Conservation (phyloP, 2,888 invertebrate genomes). For the Cistogaster globosa region DNA sequence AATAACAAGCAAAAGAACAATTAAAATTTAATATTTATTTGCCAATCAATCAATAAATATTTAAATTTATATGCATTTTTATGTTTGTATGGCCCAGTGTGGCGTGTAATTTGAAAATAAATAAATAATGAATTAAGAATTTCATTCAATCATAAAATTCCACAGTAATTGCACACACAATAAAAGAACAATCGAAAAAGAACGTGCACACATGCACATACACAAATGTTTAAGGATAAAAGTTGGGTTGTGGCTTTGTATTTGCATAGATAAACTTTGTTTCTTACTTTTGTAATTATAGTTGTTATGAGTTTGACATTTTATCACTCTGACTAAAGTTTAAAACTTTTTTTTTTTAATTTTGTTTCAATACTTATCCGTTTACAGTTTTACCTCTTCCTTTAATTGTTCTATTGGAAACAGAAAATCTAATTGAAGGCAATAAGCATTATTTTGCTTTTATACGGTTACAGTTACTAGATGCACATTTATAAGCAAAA, state of each 20-base stretch:
- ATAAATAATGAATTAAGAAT: constrained; percentile 47
- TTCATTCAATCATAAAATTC: constrained; percentile 36
- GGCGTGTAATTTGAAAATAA: not conserved
- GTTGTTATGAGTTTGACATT: constrained; percentile 40
- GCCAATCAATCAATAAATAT: constrained; percentile 31
- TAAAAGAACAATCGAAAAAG: not conserved
- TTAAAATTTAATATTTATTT: constrained; percentile 41
- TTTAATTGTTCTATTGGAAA: constrained; percentile 13
- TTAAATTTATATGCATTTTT: not conserved
- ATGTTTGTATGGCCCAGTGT: not conserved
- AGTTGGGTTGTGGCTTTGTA: not conserved
- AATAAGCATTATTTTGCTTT: not conserved
- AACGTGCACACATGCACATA: not conserved
- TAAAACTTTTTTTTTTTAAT: not conserved
- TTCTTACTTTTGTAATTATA: constrained; percentile 1
- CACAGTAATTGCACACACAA: not conserved
- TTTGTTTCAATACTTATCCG: constrained; percentile 5
- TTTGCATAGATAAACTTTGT: not conserved
- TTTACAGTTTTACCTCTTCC: not conserved
- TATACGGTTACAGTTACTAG: too few species aligned
- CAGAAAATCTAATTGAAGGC: constrained; percentile 11
- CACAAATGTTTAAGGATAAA: not conserved
- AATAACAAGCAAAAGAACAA: not conserved
- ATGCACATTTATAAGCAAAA: too few species aligned
- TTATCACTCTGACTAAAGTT: constrained; percentile 27